Base-by-base conservation (phyloP, 2,888 invertebrate species). In the Drosophila histrio region DNA sequence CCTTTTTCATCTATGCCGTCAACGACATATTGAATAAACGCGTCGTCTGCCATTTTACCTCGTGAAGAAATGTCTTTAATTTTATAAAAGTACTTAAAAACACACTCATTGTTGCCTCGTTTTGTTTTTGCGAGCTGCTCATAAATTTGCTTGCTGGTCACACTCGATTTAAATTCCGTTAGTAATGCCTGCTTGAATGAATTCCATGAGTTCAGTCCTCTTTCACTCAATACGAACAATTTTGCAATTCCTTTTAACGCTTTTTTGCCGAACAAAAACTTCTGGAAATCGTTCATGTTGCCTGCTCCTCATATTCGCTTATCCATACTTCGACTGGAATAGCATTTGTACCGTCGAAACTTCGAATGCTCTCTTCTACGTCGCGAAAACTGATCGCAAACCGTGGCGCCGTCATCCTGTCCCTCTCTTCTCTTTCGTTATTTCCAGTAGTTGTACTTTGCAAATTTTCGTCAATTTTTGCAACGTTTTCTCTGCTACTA, bases 311-410 rank as follows among this genome's bases (percentile, higher is more conserved):
- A 6, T 47, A 34, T 47, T 47, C 13, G 19, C 6, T 9, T 17
- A 28, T 46, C 46, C 11, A 43, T 9, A 43, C 26, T 43, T 43
- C 26, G 4, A 11, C 17, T 43, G 43, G 41, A 43, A 43, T 43
- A 26, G 26, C 26, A 5, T 26, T 43, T 1, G 43, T 43, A n/a
- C n/a, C n/a, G n/a, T n/a, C n/a, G n/a, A n/a, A n/a, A n/a, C n/a
- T n/a, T n/a, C n/a, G n/a, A n/a, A n/a, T n/a, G n/a, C n/a, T n/a
- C n/a, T n/a, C n/a, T n/a, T n/a, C n/a, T n/a, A n/a, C n/a, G n/a
- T n/a, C n/a, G n/a, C n/a, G n/a, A n/a, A n/a, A n/a, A n/a, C n/a
- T n/a, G 13, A 22, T 24, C 8, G 13, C 26, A 17, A 44, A 44
- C 8, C 26, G 34, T 15, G 13, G 15, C 34, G 15, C 15, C 34